Evolutionary conservation across 35 echinoderm and acorn worm species (phyloP).

Genomic region (Eucidaris tribuloides): DNA sequence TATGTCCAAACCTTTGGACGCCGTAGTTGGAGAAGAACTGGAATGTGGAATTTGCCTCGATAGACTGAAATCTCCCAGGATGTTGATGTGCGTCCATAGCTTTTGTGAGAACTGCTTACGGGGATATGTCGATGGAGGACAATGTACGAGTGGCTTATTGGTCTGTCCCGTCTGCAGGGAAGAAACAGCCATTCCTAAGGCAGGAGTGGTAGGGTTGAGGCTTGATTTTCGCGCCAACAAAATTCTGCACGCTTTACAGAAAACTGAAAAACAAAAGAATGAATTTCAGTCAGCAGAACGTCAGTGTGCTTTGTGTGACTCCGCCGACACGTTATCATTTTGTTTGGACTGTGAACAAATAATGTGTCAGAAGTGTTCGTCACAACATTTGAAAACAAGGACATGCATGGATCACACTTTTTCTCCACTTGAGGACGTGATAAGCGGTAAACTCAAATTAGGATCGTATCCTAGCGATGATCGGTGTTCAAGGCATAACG

Average conservation of each 20-base stretch:
- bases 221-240: conserved; percentile 14
- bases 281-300: background rate
- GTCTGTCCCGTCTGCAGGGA: background rate
- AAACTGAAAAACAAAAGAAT: background rate
- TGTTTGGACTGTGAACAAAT: background rate
- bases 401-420: background rate
- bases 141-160: background rate
- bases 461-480: too few relatives aligned
- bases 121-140: background rate
- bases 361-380: background rate
- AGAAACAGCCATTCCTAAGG: background rate
- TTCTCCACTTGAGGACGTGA: background rate
- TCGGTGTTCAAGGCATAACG: background rate
- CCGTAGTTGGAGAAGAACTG: background rate
- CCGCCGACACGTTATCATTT: background rate
- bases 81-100: conserved; percentile 5
- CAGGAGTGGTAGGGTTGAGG: background rate
- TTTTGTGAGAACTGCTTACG: background rate
- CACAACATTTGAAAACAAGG: background rate
- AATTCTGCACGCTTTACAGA: background rate
- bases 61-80: background rate
- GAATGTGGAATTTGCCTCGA: conserved; percentile 13
- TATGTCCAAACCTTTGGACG: background rate
- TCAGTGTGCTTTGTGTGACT: background rate
- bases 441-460: background rate